Base-by-base conservation (phyloP, 2,888 invertebrate species). In the Entomobrya proxima region DNA sequence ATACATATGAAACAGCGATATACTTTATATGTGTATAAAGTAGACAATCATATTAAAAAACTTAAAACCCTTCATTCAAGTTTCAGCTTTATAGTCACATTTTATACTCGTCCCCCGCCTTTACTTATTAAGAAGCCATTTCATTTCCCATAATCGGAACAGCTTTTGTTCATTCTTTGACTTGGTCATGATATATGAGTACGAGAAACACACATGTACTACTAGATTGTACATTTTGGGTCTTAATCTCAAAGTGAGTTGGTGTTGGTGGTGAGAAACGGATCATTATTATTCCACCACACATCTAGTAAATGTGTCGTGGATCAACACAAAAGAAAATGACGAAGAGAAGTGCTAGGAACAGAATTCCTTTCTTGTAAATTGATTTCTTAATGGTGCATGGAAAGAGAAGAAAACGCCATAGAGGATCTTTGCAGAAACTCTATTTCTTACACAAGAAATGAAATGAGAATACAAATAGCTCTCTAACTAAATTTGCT, bases 341-440 rank as follows among this genome's bases (percentile, higher is more conserved):
- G 40, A 72, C 81, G 35, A 69, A 11, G 5, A 30, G 40, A 0
- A 27, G 40, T n/a, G 69, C 18, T 74, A 7, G 11, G 9, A 15
- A 40, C 52, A 52, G 74, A 74, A 74, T 74, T 52, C 52, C 52
- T 74, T 52, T 74, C 35, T 50, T 50, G 30, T 50, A 50, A 76
- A 84, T 84, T 64, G 76, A 47, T 84, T 84, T 77, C 77, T 84
- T 84, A 84, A 84, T 84, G 83, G 83, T 55, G 83, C 83, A 84
- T 84, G 77, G 74, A 74, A 47, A 58, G 37, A 79, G 67, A 52
- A 27, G 27, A 58, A 52, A 37, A 35, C 67, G 61, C 58, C 5
- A 67, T 58, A 30, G 7, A 9, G n/a, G n/a, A n/a, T n/a, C 27
- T 47, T 15, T 2, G 47, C 7, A 47, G 11, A 55, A 27, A 50